Conservation (phyloP, 1,140 invertebrate genomes). For the Brachionus calyciflorus region DNA sequence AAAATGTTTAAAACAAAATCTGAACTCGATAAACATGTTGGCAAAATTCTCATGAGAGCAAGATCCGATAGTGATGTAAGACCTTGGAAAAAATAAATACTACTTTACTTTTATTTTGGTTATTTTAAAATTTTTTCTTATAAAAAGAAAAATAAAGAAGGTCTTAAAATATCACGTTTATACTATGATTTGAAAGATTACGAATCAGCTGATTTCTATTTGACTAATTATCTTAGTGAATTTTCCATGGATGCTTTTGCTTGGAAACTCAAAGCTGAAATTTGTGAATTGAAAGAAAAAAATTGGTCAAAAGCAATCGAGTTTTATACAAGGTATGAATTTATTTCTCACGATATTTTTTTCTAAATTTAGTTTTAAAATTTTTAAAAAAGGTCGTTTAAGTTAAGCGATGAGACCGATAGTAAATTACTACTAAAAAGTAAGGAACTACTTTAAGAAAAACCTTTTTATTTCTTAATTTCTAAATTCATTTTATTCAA, state of each 20-base stretch:
- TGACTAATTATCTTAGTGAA: conserved; percentile 35
- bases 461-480: neutral
- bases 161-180: conserved; percentile 29
- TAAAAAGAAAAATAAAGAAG: conserved; percentile 36
- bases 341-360: neutral
- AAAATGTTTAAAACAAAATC: conserved; percentile 28
- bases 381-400: neutral
- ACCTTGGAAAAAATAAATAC: neutral
- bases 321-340: conserved; percentile 10
- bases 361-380: neutral
- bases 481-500: neutral
- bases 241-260: conserved; percentile 13
- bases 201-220: conserved; percentile 15
- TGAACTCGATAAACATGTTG: conserved; percentile 31
- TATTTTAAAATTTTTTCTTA: neutral
- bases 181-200: conserved; percentile 42
- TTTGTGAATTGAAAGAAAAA: neutral
- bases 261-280: conserved; percentile 40
- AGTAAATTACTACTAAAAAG: neutral
- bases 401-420: neutral
- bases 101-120: neutral
- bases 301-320: conserved; percentile 20
- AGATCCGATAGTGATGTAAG: conserved; percentile 8
- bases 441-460: too few species aligned
- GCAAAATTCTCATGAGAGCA: conserved; percentile 29